Evolutionary conservation across 2,113 vertebrate species (phyloP), one percentile per base, ranked within the genome.

Genomic region (Myotis brandtii): DNA sequence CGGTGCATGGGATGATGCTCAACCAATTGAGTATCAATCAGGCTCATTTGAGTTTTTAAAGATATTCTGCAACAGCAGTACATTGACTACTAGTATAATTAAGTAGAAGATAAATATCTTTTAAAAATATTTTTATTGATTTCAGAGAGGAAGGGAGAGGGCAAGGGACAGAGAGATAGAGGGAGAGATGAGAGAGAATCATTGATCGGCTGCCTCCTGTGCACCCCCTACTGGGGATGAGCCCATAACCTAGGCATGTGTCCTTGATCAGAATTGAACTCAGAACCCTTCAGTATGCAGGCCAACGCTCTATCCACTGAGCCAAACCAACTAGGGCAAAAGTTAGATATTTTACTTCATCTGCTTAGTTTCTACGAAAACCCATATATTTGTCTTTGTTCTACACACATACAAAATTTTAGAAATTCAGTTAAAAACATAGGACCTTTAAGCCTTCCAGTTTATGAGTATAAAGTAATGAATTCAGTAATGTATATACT

Each of bases 381-480:
- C 17, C 16, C 5, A 48, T 6, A 1, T 73, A 37, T 20, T 94
- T 95, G 4, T 20, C 20, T 66, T 83, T 59, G 20, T 9, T 40
- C 69, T 8, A 32, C 27, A 48, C 43, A 48, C 73, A 48, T 17
- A 32, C 2, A 30, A 30, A 66, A 32, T 66, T 66, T 66, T 66
- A 66, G 64, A 34, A 77, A 80, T 69, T 83, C 9, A 73, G 66
- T 86, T 93, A 69, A 83, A 40, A 50, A 84, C 70, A 75, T 76
- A 48, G 0, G 5, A 18, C 9, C 85, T 96, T 59, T 62, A 50
- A 56, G 14, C n/a, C 34, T 30, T 81, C 6, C 25, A 82, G 27
- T 82, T 96, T 87, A n/a, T 92, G 40, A 48, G 23, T 80, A 37
- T 89, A 88, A 79, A n/a, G 52, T 67, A 76, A 40, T 85, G 64